A percentile compares a stretch with the other conserved stretches of the same genome.
Conservation (phyloP, 1,140 invertebrate species). For the Monochamus saltuarius region DNA sequence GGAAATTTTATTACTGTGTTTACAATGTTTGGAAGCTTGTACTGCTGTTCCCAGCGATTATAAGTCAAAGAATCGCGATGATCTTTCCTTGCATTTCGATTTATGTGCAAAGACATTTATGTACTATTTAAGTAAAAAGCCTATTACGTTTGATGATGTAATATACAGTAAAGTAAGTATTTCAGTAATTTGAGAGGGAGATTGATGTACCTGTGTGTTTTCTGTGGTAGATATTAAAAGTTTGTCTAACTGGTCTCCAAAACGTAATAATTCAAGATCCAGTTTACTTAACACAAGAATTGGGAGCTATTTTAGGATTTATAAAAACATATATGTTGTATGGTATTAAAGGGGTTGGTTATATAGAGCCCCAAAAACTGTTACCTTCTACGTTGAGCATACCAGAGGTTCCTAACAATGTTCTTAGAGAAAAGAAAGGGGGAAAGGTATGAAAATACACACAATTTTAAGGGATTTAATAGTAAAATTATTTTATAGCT, state of each 20-base stretch:
- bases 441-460: slow-evolving; percentile 46
- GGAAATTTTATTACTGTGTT: slow-evolving; percentile 27
- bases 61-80: slow-evolving; percentile 3
- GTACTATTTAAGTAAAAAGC: slow-evolving; percentile 20
- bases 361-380: slow-evolving; percentile 50
- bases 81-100: slow-evolving; percentile 20
- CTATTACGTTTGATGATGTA: slow-evolving; percentile 20
- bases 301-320: slow-evolving; percentile 58
- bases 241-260: slow-evolving; percentile 40
- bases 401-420: slow-evolving; percentile 51
- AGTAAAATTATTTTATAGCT: slow-evolving; percentile 31
- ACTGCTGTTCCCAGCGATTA: slow-evolving; percentile 10
- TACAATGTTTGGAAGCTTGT: slow-evolving; percentile 42
- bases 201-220: background rate
- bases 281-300: slow-evolving; percentile 34
- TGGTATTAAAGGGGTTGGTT: slow-evolving; percentile 49
- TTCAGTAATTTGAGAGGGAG: background rate
- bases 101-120: slow-evolving; percentile 35
- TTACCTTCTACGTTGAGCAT: slow-evolving; percentile 57
- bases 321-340: slow-evolving; percentile 56
- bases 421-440: slow-evolving; percentile 49
- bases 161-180: slow-evolving; percentile 29
- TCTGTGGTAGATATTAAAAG: slow-evolving; percentile 37
- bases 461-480: too few species aligned
- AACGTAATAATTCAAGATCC: slow-evolving; percentile 37